Evolutionary conservation across 2,888 invertebrate species (phyloP), one percentile per base, ranked within the genome.

Genomic region (Macaria notata): DNA sequence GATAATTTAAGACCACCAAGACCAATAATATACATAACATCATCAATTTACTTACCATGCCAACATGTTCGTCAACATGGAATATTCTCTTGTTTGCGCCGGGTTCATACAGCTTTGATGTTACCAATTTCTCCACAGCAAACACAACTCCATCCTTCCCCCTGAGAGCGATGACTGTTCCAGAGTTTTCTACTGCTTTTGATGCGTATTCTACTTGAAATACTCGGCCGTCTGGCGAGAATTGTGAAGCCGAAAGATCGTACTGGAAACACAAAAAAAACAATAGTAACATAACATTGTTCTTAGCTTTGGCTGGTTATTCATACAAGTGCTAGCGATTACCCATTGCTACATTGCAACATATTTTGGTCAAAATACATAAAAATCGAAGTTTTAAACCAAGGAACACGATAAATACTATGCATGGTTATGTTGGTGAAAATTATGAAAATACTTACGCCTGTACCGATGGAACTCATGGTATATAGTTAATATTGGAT

Each of bases 191-290:
- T 1, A 99, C 99, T 4, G 99, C 99, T 91, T 99, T 99, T 54
- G 96, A 96, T 3, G 99, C 99, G 92, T 99, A 99, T 92, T 99
- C 99, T 2, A 99, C 98, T 94, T 99, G 99, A 87, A 99, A 99
- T 39, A 99, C 99, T 71, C 99, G 93, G 7, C 99, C 99, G 84
- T 99, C 99, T 3, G 99, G 99, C 3, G 99, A 99, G 91, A 99
- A 99, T 93, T 99, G 99, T 44, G 99, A 98, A n/a, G 99, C 99
- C 60, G 99, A 99, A 75, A 99, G 93, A 94, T 99, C 99, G 84
- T 99, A 99, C 98, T 98, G 86, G 54, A 93, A 93, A 52, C 31
- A 49, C 8, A 6, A 41, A 41, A 31, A 4, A 8, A 47, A 36
- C 33, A 36, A 7, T 36, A 7, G 7, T 6, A 33, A 33, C 7